Evolutionary conservation across 2,888 invertebrate species (phyloP).

Genomic region (Cryptus viduatorius): DNA sequence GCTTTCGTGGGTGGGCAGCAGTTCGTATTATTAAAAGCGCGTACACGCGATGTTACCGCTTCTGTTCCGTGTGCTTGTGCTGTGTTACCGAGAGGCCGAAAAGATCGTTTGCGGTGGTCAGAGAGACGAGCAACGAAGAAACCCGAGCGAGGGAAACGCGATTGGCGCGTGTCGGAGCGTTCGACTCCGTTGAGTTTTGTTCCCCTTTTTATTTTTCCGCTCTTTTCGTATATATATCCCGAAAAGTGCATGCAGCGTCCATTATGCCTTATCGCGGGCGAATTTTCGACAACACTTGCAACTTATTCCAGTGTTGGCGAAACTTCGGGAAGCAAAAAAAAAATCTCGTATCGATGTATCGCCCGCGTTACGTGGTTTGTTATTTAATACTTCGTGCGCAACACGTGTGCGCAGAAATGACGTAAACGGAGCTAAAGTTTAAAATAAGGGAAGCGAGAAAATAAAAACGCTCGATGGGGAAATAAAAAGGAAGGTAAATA

Average conservation of each 20-base stretch:
- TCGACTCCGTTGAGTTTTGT: background rate
- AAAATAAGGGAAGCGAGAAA: background rate
- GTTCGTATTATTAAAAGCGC: constrained; percentile 55
- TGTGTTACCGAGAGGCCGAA: constrained; percentile 35
- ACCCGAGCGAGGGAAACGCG: constrained; percentile 49
- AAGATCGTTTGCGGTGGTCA: constrained; percentile 58
- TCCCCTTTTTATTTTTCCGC: constrained; percentile 13
- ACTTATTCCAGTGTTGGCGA: constrained; percentile 13
- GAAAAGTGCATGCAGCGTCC: background rate
- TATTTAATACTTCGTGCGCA: constrained; percentile 31
- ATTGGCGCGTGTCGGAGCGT: constrained; percentile 66
- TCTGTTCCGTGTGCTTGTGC: constrained; percentile 42
- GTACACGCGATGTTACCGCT: constrained; percentile 48
- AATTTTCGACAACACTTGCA: constrained; percentile 38
- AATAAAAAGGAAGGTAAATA: constrained; percentile 7
- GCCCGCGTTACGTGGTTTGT: background rate
- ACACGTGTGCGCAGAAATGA: constrained; percentile 1
- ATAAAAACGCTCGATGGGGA: background rate
- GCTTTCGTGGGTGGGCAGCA: constrained; percentile 23
- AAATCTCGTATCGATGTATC: background rate
- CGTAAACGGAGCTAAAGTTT: background rate
- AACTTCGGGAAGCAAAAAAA: background rate
- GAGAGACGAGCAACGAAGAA: constrained; percentile 15
- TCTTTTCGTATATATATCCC: constrained; percentile 1
- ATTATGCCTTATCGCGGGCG: constrained; percentile 52